phyloP scores from a whole-genome alignment of 2,888 invertebrate genomes.

The Temnothorax rugatulus region DNA sequence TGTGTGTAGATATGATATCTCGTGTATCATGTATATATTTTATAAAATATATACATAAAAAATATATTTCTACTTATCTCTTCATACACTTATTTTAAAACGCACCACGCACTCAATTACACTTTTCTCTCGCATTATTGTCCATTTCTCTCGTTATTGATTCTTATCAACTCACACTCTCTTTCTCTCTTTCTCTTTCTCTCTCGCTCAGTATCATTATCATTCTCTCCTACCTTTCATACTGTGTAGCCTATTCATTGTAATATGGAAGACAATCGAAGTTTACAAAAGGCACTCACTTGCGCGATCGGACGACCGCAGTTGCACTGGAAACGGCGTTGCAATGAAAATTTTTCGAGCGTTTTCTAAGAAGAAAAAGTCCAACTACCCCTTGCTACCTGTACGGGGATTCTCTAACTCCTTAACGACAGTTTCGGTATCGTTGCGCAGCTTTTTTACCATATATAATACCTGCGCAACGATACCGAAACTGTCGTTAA shows the following conservation, averaged over 20 bases:
- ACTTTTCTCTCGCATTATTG: conserved; percentile 35
- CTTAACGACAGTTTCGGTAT: no score
- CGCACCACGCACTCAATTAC: conserved; percentile 55
- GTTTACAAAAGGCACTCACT: conserved; percentile 44
- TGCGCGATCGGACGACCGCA: neutral
- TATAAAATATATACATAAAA: conserved; percentile 35
- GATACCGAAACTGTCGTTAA: no score
- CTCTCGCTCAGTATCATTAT: neutral
- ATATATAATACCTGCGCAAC: no score
- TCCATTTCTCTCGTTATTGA: conserved; percentile 64
- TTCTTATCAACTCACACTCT: conserved; percentile 20
- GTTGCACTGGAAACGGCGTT: conserved; percentile 23
- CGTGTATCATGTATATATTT: conserved; percentile 1
- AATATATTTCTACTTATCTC: conserved; percentile 37
- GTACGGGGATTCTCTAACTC: no score
- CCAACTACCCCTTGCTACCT: neutral
- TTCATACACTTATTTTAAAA: conserved; percentile 46
- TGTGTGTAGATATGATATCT: neutral
- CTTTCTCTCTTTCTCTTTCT: conserved; percentile 10
- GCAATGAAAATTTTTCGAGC: neutral
- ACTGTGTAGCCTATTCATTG: conserved; percentile 22
- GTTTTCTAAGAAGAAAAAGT: neutral
- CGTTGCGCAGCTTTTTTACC: no score
- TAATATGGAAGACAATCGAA: conserved; percentile 53
- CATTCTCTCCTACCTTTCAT: conserved; percentile 30